Conservation (phyloP, 2,113 vertebrate species). For the Xiphorhynchus elegans region DNA sequence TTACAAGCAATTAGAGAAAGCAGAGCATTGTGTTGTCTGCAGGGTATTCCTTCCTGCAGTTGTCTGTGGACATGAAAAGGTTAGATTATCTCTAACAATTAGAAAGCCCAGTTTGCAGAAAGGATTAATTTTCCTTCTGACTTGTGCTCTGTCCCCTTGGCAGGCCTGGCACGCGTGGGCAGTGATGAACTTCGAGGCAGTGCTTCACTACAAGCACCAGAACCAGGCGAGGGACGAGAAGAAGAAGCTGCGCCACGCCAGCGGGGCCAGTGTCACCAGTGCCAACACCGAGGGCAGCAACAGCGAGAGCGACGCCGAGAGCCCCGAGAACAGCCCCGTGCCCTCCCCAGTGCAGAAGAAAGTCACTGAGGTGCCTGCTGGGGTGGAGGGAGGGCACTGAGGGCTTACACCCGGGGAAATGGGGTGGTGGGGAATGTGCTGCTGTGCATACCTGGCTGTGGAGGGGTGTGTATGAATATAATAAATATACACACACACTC, state of each 20-base stretch:
- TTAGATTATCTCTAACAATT: not conserved
- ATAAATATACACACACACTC: not conserved
- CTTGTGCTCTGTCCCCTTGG: not conserved
- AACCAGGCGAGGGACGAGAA: conserved; percentile 92
- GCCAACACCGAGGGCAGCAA: conserved; percentile 93
- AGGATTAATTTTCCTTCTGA: not conserved
- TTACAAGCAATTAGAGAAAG: not conserved
- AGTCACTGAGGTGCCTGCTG: conserved; percentile 85
- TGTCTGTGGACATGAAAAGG: not conserved
- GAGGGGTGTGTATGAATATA: not conserved
- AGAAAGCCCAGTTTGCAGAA: not conserved
- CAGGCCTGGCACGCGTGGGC: conserved; percentile 99
- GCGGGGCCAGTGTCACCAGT: conserved; percentile 87
- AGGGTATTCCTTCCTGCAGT: not conserved
- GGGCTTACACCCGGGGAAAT: not conserved
- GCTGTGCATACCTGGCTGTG: not conserved
- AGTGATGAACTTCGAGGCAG: conserved; percentile 99
- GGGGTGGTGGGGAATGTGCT: not conserved
- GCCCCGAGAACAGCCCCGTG: conserved; percentile 89
- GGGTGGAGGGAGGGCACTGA: not conserved
- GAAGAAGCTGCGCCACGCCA: conserved; percentile 90
- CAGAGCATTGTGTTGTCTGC: not conserved
- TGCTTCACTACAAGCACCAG: conserved; percentile 97
- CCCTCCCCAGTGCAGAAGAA: conserved; percentile 94
- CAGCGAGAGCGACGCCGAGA: conserved; percentile 93